Evolutionary conservation across 2,888 invertebrate genomes (phyloP).

Genomic region (Aelia acuminata): DNA sequence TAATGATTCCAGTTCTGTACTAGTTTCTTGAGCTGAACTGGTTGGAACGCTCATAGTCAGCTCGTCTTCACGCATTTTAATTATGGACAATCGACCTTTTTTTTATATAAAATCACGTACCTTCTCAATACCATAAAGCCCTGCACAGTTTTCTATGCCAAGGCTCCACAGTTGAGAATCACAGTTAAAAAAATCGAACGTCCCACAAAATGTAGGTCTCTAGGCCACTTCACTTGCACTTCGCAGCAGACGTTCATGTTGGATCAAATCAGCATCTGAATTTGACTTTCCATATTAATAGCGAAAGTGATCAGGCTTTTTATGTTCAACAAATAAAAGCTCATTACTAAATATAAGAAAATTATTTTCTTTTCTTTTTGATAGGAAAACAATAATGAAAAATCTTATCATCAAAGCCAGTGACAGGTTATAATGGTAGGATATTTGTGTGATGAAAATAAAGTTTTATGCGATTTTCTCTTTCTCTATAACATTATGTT

Average conservation of each 20-base stretch:
- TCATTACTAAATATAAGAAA: neutral
- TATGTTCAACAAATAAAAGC: neutral
- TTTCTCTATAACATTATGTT: neutral
- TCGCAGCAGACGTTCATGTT: slow-evolving; percentile 74
- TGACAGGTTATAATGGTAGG: slow-evolving; percentile 39
- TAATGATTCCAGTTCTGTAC: slow-evolving; percentile 72
- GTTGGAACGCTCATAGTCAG: slow-evolving; percentile 77
- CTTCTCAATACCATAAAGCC: slow-evolving; percentile 68
- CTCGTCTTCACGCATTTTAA: slow-evolving; percentile 78
- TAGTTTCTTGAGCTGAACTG: slow-evolving; percentile 77
- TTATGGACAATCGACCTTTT: neutral
- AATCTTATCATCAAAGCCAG: neutral
- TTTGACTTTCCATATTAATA: slow-evolving; percentile 51
- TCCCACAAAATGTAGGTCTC: slow-evolving; percentile 86
- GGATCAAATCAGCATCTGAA: slow-evolving; percentile 68
- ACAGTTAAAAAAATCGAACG: slow-evolving; percentile 73
- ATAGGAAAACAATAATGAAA: neutral
- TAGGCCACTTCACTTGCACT: slow-evolving; percentile 91
- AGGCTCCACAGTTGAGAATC: slow-evolving; percentile 70
- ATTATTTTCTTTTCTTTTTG: neutral
- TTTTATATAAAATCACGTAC: slow-evolving; percentile 50
- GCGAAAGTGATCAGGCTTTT: slow-evolving; percentile 28
- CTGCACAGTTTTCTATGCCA: slow-evolving; percentile 71
- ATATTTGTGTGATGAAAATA: neutral
- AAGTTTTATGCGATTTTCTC: neutral